Evolutionary conservation across 1,140 invertebrate genomes (phyloP), one percentile per base, ranked within the genome.

Genomic region (Uloborus diversus): DNA sequence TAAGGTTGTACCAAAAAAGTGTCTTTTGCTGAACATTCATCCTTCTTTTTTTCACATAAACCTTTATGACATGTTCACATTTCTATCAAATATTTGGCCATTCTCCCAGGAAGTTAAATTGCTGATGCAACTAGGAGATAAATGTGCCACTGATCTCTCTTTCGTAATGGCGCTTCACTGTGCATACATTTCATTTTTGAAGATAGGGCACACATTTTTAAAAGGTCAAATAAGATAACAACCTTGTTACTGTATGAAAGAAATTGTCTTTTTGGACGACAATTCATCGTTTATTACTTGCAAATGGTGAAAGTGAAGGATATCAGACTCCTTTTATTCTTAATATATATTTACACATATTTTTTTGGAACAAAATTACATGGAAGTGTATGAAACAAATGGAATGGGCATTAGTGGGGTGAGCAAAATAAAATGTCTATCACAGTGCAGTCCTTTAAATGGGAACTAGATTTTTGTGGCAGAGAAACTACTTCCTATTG

Each of bases 1-100:
- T 65, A 68, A 69, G 61, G 65, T 81, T 64, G 73, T 81, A 81
- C 79, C 59, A 81, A 81, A 80, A 73, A 59, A 65, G 68, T 76
- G 73, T 76, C 73, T 65, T 76, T 76, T 76, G 73, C 73, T 76
- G 27, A 62, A 65, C 59, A 66, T 76, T 76, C 73, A 76, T 76
- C 73, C 61, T 76, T 42, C n/a, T n/a, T n/a, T n/a, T 51, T 47
- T 47, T 28, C 42, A 76, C 57, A 76, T 49, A 33, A 49, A 42
- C 28, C 37, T 32, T 76, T 49, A 32, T 51, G 56, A 59, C 56
- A 62, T 75, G 23, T 33, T 27, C 32, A 62, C 37, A 42, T 32
- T 76, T 53, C 17, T 49, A 76, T 32, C 59, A 76, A 28, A 17
- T 20, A 17, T 23, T 35, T 65, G 30, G 32, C 27, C 27, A 17